A percentile compares a stretch with the other conserved stretches of the same genome.
phyloP scores from a whole-genome alignment of 2,888 invertebrate genomes.

The Heliconius erato region DNA sequence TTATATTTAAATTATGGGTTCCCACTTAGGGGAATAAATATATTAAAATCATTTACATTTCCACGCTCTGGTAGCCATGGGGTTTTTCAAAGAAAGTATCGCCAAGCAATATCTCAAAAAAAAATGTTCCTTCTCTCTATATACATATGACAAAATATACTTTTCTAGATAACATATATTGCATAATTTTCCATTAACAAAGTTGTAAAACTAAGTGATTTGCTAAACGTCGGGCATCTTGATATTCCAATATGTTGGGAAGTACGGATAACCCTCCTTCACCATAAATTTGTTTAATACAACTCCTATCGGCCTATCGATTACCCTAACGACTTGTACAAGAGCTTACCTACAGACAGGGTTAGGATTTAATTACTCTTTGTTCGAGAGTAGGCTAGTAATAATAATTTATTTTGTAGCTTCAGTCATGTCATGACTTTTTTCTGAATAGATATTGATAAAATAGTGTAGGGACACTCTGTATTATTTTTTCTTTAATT shows the following conservation, averaged over 20 bases:
- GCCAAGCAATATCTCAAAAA: no score
- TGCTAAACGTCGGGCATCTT: constrained; percentile 1
- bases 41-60: no score
- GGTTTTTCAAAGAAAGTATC: no score
- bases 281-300: constrained; percentile 26
- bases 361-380: constrained; percentile 26
- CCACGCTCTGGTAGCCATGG: no score
- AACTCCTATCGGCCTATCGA: constrained; percentile 34
- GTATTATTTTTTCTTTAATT: no score
- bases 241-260: not conserved
- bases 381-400: not conserved
- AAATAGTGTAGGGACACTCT: no score
- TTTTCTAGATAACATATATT: not conserved
- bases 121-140: no score
- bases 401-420: not conserved
- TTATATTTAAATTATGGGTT: no score
- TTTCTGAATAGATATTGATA: no score
- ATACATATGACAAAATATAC: not conserved
- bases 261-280: constrained; percentile 8
- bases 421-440: not conserved
- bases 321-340: constrained; percentile 42
- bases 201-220: constrained; percentile 5
- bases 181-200: not conserved
- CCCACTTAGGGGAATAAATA: no score
- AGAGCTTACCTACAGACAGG: constrained; percentile 17